phyloP scores from a whole-genome alignment of 2,888 invertebrate genomes.

The Rhopalosiphum nymphaeae region DNA sequence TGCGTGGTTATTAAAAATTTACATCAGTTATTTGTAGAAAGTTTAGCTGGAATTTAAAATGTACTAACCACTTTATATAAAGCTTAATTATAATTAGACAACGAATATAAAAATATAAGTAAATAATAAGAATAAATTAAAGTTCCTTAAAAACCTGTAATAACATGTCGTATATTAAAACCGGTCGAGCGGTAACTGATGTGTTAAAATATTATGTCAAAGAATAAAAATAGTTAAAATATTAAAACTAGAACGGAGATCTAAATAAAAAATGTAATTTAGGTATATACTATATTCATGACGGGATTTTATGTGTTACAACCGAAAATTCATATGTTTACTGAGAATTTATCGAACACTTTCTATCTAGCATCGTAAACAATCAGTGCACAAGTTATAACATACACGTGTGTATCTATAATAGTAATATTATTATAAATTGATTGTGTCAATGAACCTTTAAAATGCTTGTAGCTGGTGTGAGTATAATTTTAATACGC shows the following conservation, averaged over 20 bases:
- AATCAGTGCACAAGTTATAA: slow-evolving; percentile 6
- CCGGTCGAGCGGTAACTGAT: slow-evolving; percentile 4
- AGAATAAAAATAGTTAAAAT: slow-evolving; percentile 29
- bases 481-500: not conserved
- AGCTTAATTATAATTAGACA: slow-evolving; percentile 39
- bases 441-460: slow-evolving; percentile 15
- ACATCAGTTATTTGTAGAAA: slow-evolving; percentile 38
- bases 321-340: slow-evolving; percentile 32
- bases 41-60: slow-evolving; percentile 24
- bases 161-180: not conserved
- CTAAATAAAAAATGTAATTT: slow-evolving; percentile 24
- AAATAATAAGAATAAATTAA: slow-evolving; percentile 25
- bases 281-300: not conserved
- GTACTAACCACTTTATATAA: slow-evolving; percentile 22
- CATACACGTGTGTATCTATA: not conserved
- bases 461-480: not conserved
- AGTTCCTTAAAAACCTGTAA: slow-evolving; percentile 31
- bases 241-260: slow-evolving; percentile 36
- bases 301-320: not conserved
- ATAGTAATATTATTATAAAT: slow-evolving; percentile 10
- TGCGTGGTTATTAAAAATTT: not conserved
- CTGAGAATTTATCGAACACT: slow-evolving; percentile 40
- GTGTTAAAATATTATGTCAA: slow-evolving; percentile 15
- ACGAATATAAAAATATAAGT: not conserved
- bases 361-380: slow-evolving; percentile 41